A percentile compares a stretch with the other conserved stretches of the same genome.
These are phyloP conservation scores for Heliangelus exortis DNA, from an alignment of 2,797 vertebrate species.

Conservation along the genomic window DNA sequence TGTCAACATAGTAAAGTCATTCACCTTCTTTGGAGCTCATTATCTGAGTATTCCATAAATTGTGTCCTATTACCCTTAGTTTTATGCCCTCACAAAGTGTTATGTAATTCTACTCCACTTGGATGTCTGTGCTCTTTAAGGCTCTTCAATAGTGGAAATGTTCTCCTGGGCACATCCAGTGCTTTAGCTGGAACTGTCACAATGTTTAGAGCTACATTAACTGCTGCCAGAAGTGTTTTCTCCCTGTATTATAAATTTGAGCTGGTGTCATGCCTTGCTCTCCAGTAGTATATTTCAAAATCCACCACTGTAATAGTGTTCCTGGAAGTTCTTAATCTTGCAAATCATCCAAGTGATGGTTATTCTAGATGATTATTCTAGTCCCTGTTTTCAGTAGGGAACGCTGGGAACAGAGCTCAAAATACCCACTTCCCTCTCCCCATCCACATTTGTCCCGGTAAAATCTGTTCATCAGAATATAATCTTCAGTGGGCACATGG, in stretches of 20 bases:
- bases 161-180: neutral
- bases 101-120: neutral
- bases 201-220: neutral
- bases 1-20: rapidly evolving
- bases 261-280: neutral
- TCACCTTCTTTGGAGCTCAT: neutral
- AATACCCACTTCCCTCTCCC: neutral
- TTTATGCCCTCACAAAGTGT: neutral
- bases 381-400: neutral
- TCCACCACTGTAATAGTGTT: neutral
- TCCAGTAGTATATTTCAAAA: neutral
- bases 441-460: neutral
- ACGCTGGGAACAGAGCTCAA: neutral
- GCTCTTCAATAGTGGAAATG: neutral
- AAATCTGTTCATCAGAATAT: neutral
- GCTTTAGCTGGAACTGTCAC: neutral
- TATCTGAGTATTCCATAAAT: neutral
- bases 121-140: neutral
- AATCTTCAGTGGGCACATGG: neutral
- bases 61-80: neutral
- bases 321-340: neutral
- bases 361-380: neutral
- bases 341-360: neutral
- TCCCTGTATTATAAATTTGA: neutral
- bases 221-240: constrained; percentile 43